Percentiles rank a stretch among this genome's conserved stretches.
Evolutionary conservation across 2,113 vertebrate genomes (phyloP).

Genomic region (Phylloscopus trochiloides): DNA sequence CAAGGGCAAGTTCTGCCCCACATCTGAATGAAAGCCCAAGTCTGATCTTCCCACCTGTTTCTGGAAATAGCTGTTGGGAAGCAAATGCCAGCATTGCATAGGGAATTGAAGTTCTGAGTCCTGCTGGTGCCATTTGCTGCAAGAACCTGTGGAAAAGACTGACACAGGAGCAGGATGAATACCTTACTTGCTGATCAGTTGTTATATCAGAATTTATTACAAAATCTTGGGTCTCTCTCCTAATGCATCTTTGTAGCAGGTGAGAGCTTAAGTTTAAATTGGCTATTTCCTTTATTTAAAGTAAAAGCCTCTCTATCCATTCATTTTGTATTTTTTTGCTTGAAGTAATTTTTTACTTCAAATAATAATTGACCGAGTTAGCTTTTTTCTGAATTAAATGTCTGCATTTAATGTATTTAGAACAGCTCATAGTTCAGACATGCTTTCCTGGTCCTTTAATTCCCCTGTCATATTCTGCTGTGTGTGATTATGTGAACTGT

Average conservation of each 20-base stretch:
- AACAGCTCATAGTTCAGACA: slow-evolving; percentile 39
- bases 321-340: not conserved
- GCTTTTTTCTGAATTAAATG: slow-evolving; percentile 26
- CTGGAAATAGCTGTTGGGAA: not conserved
- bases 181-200: not conserved
- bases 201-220: not conserved
- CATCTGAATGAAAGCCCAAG: not conserved
- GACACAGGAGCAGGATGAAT: not conserved
- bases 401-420: slow-evolving; percentile 53
- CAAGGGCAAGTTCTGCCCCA: not conserved
- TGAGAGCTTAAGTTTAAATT: slow-evolving; percentile 1
- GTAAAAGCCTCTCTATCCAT: not conserved
- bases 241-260: not conserved
- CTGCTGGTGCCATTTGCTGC: not conserved
- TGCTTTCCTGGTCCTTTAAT: slow-evolving; percentile 63
- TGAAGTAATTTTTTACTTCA: not conserved
- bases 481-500: slow-evolving; percentile 62
- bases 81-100: fast-evolving
- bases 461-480: slow-evolving; percentile 55
- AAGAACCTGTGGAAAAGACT: not conserved
- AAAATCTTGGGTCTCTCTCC: not conserved
- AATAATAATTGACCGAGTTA: not conserved
- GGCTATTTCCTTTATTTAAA: not conserved
- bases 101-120: not conserved
- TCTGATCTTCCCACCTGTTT: not conserved